Evolutionary conservation across 1,140 invertebrate genomes (phyloP).

Genomic region (Bombus pyrosoma): DNA sequence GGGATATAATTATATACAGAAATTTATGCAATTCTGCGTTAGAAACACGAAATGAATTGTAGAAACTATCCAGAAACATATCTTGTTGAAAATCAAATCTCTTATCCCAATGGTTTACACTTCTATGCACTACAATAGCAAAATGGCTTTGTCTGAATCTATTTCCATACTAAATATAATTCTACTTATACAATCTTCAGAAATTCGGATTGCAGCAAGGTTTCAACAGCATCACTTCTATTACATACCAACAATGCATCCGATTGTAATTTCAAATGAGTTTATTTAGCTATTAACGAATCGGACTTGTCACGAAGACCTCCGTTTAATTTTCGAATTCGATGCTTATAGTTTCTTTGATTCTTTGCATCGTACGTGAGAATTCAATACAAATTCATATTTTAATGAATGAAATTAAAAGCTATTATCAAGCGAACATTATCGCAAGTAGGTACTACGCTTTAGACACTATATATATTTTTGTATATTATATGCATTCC

Average conservation of each 20-base stretch:
- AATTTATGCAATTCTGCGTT: background rate
- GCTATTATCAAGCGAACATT: no score
- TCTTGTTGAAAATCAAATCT: background rate
- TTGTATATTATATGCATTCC: no score
- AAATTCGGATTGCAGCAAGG: background rate
- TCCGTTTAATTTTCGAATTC: no score
- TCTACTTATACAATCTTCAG: slow-evolving; percentile 15
- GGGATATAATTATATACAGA: no score
- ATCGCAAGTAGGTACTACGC: no score
- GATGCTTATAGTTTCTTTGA: no score
- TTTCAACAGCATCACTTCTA: background rate
- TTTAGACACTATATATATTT: no score
- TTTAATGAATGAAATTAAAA: no score
- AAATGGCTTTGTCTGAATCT: slow-evolving; percentile 4
- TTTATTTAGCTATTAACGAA: background rate
- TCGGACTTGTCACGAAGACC: background rate
- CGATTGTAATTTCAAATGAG: slow-evolving; percentile 9
- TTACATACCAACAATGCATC: background rate
- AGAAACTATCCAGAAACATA: background rate
- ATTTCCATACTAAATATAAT: slow-evolving; percentile 17
- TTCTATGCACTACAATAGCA: slow-evolving; percentile 3
- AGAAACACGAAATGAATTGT: background rate
- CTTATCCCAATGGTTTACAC: background rate
- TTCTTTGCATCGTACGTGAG: no score
- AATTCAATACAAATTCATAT: no score